These are phyloP conservation scores for Smittia aterrima DNA, from an alignment of 2,888 invertebrate species.

Conservation along the genomic window DNA sequence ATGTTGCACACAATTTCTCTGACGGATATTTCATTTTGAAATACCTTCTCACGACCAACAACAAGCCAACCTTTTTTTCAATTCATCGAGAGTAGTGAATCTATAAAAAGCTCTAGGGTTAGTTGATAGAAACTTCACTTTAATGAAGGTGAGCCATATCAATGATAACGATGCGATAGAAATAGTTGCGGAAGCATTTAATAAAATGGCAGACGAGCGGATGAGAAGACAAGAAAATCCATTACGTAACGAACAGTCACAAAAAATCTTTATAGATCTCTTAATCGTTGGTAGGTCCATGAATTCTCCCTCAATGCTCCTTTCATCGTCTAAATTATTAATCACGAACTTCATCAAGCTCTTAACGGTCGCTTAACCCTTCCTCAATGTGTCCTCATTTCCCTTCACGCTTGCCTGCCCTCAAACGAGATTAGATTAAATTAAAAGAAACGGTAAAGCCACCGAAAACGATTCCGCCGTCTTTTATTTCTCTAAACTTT, in stretches of 20 bases:
- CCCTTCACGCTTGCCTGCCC: not conserved
- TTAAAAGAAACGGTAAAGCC: constrained; percentile 8
- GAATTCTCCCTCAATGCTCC: not conserved
- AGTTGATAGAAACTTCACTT: no score
- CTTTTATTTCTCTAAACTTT: not conserved
- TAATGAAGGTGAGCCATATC: no score
- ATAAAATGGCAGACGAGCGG: not conserved
- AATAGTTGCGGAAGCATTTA: not conserved
- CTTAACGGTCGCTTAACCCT: constrained; percentile 1
- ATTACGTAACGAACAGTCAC: no score
- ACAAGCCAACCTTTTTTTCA: not conserved
- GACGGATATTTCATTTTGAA: not conserved
- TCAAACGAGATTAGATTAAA: constrained; percentile 32
- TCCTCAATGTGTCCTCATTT: not conserved
- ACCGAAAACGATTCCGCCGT: constrained; percentile 18
- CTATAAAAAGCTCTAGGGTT: not conserved
- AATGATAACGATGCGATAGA: not conserved
- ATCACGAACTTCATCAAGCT: constrained; percentile 12
- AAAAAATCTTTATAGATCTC: no score
- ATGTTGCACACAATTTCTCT: not conserved
- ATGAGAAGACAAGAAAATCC: no score
- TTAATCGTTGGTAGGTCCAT: not conserved
- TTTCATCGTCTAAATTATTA: constrained; percentile 5
- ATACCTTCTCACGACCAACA: not conserved
- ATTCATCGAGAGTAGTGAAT: constrained; percentile 16